Evolutionary conservation across 2,113 vertebrate species (phyloP), one percentile per base, ranked within the genome.

Genomic region (Grantiella picta): DNA sequence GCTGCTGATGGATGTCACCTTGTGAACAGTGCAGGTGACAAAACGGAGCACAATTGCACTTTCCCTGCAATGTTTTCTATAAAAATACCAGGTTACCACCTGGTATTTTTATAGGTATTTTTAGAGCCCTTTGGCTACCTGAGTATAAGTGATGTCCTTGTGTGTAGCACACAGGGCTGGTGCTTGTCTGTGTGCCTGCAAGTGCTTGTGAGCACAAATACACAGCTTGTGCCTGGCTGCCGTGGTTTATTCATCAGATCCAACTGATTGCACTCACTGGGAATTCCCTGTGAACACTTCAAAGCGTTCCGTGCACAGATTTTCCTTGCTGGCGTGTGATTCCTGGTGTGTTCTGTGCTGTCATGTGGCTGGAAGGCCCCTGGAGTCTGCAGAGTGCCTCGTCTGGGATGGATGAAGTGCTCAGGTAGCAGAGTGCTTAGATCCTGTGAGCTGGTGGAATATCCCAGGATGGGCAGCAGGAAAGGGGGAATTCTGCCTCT

Each of bases 211-310:
- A 90, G 36, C 75, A 14, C 65, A 64, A 53, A 68, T 15, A 31
- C 35, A 9, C 86, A 70, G 71, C 57, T 36, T 22, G 1, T 42
- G 56, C 50, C 80, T 68, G 70, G 60, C 89, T 81, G 44, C 42
- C 33, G 8, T 75, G 92, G 57, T 82, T 96, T 87, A 85, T 96
- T 89, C 45, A 91, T 84, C 82, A 85, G 73, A 25, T 76, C 40
- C 82, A 87, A 49, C 15, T 84, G 36, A 7, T 91, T 72, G 91
- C 65, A 36, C 92, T 94, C 92, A 4, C 40, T 92, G 96, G 92
- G 92, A 93, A 86, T 96, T 96, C 91, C 76, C 89, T 96, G 47
- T 70, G 96, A 93, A 15, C 80, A 59, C 72, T 86, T 92, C 89
- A 71, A 69, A 85, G 91, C 21, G 11, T 45, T 94, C 49, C 7